Evolutionary conservation across 2,797 vertebrate genomes (phyloP).

Genomic region (Rachycentron canadum): DNA sequence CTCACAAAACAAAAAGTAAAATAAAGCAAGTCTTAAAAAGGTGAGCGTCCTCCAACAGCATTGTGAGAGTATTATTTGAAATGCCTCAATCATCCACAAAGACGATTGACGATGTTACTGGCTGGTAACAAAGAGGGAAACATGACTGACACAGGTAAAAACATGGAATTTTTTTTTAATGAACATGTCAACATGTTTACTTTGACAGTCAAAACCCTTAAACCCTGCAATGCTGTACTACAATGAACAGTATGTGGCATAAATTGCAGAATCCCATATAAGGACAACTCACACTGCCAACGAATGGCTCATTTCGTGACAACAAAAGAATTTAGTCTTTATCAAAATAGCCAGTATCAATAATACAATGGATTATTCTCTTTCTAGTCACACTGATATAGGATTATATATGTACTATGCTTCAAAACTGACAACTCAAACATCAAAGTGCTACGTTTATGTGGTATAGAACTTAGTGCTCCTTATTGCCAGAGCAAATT

Average conservation of each 20-base stretch:
- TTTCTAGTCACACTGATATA: not conserved
- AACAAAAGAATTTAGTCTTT: not conserved
- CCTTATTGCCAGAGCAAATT: constrained; percentile 20
- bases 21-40: constrained; percentile 19
- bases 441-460: constrained; percentile 1
- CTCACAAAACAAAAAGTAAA: constrained; percentile 8
- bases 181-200: not conserved
- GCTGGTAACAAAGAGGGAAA: constrained; percentile 5
- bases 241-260: too few relatives aligned
- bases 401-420: not conserved
- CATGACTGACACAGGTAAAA: not conserved
- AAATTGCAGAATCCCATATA: not conserved
- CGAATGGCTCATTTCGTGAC: not conserved
- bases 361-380: not conserved
- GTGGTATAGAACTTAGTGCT: not conserved
- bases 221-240: not conserved
- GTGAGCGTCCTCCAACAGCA: not conserved
- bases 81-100: not conserved
- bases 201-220: not conserved
- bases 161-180: not conserved
- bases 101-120: too few relatives aligned
- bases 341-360: not conserved
- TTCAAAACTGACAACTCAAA: constrained; percentile 3
- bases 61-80: constrained; percentile 9
- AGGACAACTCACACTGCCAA: not conserved